These are phyloP conservation scores for Papilio gigon DNA, from an alignment of 2,888 invertebrate species.

Conservation along the genomic window DNA sequence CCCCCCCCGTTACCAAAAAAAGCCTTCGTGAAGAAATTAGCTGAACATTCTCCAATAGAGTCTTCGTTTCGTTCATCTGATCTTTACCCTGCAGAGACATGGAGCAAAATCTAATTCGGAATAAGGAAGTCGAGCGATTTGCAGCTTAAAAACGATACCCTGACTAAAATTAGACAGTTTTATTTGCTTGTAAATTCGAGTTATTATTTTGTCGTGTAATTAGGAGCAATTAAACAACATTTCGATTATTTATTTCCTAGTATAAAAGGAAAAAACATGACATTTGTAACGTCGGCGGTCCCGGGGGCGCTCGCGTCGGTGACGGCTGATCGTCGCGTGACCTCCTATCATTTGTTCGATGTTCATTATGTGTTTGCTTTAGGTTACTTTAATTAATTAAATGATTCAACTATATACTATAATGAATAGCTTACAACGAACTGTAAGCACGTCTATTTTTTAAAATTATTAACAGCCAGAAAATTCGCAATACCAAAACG, in stretches of 20 bases:
- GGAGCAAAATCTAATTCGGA: neutral
- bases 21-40: neutral
- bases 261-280: constrained; percentile 24
- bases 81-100: no score
- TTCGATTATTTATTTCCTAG: constrained; percentile 3
- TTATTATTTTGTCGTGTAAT: constrained; percentile 7
- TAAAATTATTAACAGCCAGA: neutral
- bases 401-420: constrained; percentile 17
- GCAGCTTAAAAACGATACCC: neutral
- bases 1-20: no score
- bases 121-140: neutral
- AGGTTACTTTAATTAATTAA: constrained; percentile 37
- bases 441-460: constrained; percentile 7
- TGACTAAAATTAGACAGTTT: no score
- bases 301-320: constrained; percentile 48
- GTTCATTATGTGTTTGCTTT: constrained; percentile 48
- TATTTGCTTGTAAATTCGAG: neutral
- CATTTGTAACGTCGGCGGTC: constrained; percentile 25
- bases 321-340: constrained; percentile 52
- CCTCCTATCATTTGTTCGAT: constrained; percentile 57
- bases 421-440: constrained; percentile 9
- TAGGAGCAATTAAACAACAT: neutral
- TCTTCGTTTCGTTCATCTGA: neutral
- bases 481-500: neutral
- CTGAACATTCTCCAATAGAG: neutral